Percentiles rank a stretch among this genome's conserved stretches.
Evolutionary conservation across 2,888 invertebrate species (phyloP).

Genomic region (Mythimna vitellina): DNA sequence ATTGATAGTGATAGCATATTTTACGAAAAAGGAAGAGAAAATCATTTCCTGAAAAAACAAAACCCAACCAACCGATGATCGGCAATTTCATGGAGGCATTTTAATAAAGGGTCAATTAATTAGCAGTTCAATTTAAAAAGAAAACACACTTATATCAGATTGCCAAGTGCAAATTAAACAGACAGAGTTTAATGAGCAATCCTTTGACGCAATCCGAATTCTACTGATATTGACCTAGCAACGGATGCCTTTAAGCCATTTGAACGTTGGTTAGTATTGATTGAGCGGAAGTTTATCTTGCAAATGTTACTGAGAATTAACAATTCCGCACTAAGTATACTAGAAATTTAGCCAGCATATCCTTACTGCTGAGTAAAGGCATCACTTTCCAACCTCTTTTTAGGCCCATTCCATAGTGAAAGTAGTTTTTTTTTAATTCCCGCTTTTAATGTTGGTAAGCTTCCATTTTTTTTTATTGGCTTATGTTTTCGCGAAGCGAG

Average conservation of each 20-base stretch:
- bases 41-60: constrained; percentile 12
- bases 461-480: too few relatives aligned
- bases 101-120: constrained; percentile 25
- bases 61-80: background rate
- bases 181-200: constrained; percentile 29
- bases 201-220: constrained; percentile 45
- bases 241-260: constrained; percentile 45
- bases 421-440: too few relatives aligned
- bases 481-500: too few relatives aligned
- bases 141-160: constrained; percentile 28
- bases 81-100: constrained; percentile 1
- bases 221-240: constrained; percentile 13
- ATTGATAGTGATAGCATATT: too few relatives aligned
- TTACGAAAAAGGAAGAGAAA: background rate
- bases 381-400: too few relatives aligned
- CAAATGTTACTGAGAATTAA: constrained; percentile 12
- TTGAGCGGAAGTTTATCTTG: constrained; percentile 12
- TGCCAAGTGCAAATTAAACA: constrained; percentile 22
- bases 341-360: too few relatives aligned
- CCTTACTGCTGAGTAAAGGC: too few relatives aligned
- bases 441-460: too few relatives aligned
- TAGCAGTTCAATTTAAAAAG: constrained; percentile 33
- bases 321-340: too few relatives aligned
- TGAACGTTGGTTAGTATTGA: constrained; percentile 13
- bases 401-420: too few relatives aligned